Evolutionary conservation across 1,140 invertebrate genomes (phyloP), one percentile per base, ranked within the genome.

Genomic region (Fragariocoptes setiger): DNA sequence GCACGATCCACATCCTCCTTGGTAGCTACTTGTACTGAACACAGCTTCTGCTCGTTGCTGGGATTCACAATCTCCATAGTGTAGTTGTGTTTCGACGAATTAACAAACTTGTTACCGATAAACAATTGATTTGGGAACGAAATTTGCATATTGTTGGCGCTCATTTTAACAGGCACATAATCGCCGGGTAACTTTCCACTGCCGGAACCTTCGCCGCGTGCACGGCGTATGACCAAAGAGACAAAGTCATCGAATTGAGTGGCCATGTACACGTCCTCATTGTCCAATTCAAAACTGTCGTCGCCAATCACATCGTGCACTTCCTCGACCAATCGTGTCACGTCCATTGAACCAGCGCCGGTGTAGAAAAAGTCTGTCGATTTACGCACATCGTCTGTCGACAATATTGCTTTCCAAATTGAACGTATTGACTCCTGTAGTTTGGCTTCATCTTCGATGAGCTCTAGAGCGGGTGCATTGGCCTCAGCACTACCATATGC

Each of bases 281-380:
- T 88, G 52, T 78, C 69, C 4, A 94, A 53, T 19, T 66, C 65
- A 12, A 85, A 57, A 14, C 14, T 19, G 21, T 41, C 37, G 25
- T 31, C 25, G 40, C 67, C 67, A 16, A 75, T 65, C 43, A 72
- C 64, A 41, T 83, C 74, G 56, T 82, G 83, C 0, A 88, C 63
- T 61, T 92, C 82, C 60, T 92, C 86, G 0, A 94, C 70, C 21
- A 90, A 56, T 50, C 82, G 67, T 44, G 86, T 79, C 5, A 94
- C 82, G 55, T 94, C 85, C 80, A 94, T 92, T 8, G 82, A 88
- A 0, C 78, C 76, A 17, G 76, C 86, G 19, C 86, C 86, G 31
- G 66, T 69, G 12, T 69, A 69, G 56, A 95, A 92, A 56, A 94
- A 92, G 54, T 94, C 80, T 0, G 78, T 80, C 1, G 70, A 65